Conservation (phyloP, 2,113 vertebrate species). For the Microcebus lehilahytsara region DNA sequence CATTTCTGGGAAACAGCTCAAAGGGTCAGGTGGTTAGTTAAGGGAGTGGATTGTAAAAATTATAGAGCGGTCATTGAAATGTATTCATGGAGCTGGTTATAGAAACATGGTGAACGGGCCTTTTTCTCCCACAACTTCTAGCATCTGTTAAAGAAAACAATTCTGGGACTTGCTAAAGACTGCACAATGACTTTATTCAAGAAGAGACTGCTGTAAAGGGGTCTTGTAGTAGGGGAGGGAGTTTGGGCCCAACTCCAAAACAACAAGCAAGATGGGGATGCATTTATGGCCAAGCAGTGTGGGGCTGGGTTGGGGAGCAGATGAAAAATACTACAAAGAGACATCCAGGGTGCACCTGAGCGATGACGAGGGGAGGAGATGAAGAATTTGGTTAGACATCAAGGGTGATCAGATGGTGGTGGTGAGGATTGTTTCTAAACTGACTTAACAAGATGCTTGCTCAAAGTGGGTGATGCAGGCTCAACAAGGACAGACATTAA, state of each 20-base stretch:
- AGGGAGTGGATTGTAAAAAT: too few species aligned
- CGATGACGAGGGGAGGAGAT: too few species aligned
- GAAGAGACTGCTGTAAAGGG: not conserved
- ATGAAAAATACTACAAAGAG: not conserved
- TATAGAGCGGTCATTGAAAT: too few species aligned
- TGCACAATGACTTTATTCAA: not conserved
- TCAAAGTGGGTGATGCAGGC: not conserved
- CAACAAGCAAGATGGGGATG: not conserved
- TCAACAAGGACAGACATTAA: not conserved
- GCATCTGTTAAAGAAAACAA: not conserved
- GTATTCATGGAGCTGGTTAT: too few species aligned
- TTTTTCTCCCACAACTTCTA: not conserved
- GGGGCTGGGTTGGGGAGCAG: not conserved
- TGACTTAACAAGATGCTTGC: not conserved
- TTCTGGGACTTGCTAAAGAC: not conserved
- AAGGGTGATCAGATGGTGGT: not conserved
- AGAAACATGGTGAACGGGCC: not conserved
- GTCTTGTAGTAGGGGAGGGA: not conserved
- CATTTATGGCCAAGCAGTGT: not conserved
- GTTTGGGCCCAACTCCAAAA: not conserved
- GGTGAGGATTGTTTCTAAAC: not conserved
- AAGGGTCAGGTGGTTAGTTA: too few species aligned
- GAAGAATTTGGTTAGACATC: not conserved
- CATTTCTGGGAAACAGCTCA: too few species aligned
- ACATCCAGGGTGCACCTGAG: not conserved